These are phyloP conservation scores for Drosophila niveifrons DNA, from an alignment of 2,888 invertebrate genomes.

Conservation along the genomic window DNA sequence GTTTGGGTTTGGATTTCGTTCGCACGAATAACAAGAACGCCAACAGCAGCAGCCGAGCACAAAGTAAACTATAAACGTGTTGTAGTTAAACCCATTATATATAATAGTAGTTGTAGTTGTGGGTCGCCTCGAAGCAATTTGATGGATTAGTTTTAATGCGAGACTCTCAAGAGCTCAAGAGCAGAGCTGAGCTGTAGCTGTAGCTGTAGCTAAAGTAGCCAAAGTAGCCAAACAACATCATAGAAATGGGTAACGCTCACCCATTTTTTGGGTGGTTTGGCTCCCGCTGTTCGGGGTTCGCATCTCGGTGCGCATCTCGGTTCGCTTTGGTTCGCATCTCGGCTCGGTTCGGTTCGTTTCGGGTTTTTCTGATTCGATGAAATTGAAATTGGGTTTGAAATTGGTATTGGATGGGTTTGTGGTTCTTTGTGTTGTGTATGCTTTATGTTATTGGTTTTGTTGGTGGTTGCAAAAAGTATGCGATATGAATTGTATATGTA, in stretches of 20 bases:
- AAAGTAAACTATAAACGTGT: conserved; percentile 57
- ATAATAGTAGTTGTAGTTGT: conserved; percentile 67
- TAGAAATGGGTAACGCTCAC: conserved; percentile 65
- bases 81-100: conserved; percentile 73
- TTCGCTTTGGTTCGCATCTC: conserved; percentile 39
- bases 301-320: conserved; percentile 5
- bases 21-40: conserved; percentile 52
- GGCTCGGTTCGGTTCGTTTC: conserved; percentile 7
- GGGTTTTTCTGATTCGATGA: conserved; percentile 25
- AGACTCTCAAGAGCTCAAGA: conserved; percentile 41
- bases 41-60: conserved; percentile 23
- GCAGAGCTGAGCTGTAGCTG: conserved; percentile 6
- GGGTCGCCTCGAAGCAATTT: conserved; percentile 72
- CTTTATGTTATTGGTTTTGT: conserved; percentile 43
- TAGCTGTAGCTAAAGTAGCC: no score
- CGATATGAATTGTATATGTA: conserved; percentile 33
- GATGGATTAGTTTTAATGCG: conserved; percentile 78
- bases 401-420: conserved; percentile 24
- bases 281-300: neutral
- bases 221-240: conserved; percentile 20
- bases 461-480: conserved; percentile 67
- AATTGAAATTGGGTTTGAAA: neutral
- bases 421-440: conserved; percentile 24
- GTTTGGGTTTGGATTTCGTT: conserved; percentile 35
- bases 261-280: conserved; percentile 48